Base-by-base conservation (phyloP, 2,888 invertebrate genomes). In the Drosophila birchii region DNA sequence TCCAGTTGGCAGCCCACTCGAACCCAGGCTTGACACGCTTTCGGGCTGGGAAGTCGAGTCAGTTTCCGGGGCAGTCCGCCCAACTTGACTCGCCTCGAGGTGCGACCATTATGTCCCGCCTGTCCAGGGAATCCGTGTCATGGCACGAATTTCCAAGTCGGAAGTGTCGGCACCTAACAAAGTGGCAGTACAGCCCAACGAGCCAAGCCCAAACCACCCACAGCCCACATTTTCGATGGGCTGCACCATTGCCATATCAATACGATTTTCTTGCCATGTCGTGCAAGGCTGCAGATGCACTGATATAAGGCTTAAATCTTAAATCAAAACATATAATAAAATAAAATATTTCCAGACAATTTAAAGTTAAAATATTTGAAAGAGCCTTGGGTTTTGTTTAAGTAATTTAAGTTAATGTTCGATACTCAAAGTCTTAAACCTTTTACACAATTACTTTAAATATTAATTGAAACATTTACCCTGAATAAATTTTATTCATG, bases 61-160 rank as follows among this genome's bases (percentile, higher is more conserved):
- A 45, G 49, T 49, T 63, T 63, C 39, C 43, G 66, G 64, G 64
- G 64, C 51, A 66, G 64, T 51, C 51, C 36, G 32, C 41, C 41
- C 62, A 34, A 62, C 71, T 72, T 57, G 72, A 88, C 88, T 77
- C 68, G 72, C 82, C 78, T 85, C 86, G 71, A 76, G 81, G 79
- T 87, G 78, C 85, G 83, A 89, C 85, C 89, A 88, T 90, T 78
- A 85, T 86, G 75, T 54, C 54, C 32, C 38, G 47, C 58, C 49
- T 72, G 74, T 63, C 75, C 58, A 55, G 67, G 43, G 67, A 81
- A 90, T 83, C 75, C 87, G 78, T 90, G 89, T 83, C 89, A 90
- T 89, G 89, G 89, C 90, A 90, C 89, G 78, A 81, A 88, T 88
- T 76, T 60, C 70, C 79, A 49, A 75, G 80, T 87, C 87, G 89